phyloP scores from a whole-genome alignment of 2,113 vertebrate genomes.

The Aythya baeri region DNA sequence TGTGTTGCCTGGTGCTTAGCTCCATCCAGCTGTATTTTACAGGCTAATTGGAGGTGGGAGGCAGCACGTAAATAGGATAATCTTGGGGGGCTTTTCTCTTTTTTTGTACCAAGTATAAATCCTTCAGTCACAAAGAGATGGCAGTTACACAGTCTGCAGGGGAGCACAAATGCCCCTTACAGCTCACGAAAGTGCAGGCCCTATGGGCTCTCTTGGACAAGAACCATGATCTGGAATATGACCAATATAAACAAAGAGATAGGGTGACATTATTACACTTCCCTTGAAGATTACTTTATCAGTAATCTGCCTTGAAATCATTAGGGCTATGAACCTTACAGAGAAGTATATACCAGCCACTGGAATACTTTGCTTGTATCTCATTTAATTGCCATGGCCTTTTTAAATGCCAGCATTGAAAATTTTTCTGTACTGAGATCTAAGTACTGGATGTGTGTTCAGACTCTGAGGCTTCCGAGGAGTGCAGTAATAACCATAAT shows the following conservation, averaged over 20 bases:
- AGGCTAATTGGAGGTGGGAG: not conserved
- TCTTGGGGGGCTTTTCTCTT: not conserved
- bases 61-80: not conserved
- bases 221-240: not conserved
- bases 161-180: not conserved
- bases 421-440: not conserved
- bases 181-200: not conserved
- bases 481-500: not conserved
- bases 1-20: not conserved
- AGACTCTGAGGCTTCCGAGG: not conserved
- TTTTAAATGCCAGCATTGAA: not conserved
- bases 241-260: not conserved
- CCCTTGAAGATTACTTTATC: not conserved
- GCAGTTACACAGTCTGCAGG: not conserved
- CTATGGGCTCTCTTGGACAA: not conserved
- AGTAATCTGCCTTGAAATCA: not conserved
- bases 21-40: not conserved
- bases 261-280: not conserved
- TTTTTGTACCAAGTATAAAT: not conserved
- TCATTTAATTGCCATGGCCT: not conserved
- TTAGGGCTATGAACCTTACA: not conserved
- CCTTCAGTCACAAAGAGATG: not conserved
- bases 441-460: not conserved
- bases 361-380: not conserved
- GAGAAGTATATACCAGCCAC: not conserved